Percentiles rank a stretch among this genome's conserved stretches.
Evolutionary conservation across 1,140 invertebrate genomes (phyloP).

Genomic region (Himalopsyche phryganea): DNA sequence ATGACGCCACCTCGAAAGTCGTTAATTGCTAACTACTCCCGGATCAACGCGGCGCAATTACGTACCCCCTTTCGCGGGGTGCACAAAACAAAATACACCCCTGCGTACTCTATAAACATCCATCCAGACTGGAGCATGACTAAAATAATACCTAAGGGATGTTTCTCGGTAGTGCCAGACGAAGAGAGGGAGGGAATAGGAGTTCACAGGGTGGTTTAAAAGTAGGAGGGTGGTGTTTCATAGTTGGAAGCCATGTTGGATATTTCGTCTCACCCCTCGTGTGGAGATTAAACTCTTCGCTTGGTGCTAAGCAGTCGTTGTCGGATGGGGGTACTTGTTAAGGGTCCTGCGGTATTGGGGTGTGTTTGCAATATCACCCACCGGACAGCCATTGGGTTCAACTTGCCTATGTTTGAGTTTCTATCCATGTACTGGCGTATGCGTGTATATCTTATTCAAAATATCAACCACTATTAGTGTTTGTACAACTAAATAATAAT

Average conservation of each 20-base stretch:
- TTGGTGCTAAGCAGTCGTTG: slow-evolving; percentile 15
- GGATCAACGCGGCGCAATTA: slow-evolving; percentile 24
- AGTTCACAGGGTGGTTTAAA: neutral
- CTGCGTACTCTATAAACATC: slow-evolving; percentile 13
- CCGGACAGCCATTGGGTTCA: neutral
- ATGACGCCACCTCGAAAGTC: too few species aligned
- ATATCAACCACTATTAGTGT: neutral
- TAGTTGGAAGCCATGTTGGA: slow-evolving; percentile 34
- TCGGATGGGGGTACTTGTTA: slow-evolving; percentile 1
- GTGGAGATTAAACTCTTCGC: slow-evolving; percentile 33
- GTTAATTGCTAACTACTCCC: neutral
- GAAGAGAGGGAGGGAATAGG: slow-evolving; percentile 3
- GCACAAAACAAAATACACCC: slow-evolving; percentile 29
- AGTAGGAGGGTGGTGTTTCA: slow-evolving; percentile 7
- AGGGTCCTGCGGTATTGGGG: neutral
- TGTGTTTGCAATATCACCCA: too few species aligned
- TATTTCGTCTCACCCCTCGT: slow-evolving; percentile 24
- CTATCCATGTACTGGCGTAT: neutral
- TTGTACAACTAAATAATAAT: neutral
- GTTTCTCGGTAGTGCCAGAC: neutral
- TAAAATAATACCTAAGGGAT: slow-evolving; percentile 33
- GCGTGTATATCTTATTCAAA: neutral
- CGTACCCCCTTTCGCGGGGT: slow-evolving; percentile 1
- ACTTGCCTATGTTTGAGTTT: neutral
- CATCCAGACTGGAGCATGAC: slow-evolving; percentile 16